phyloP scores from a whole-genome alignment of 2,797 vertebrate species.

The Alca torda region DNA sequence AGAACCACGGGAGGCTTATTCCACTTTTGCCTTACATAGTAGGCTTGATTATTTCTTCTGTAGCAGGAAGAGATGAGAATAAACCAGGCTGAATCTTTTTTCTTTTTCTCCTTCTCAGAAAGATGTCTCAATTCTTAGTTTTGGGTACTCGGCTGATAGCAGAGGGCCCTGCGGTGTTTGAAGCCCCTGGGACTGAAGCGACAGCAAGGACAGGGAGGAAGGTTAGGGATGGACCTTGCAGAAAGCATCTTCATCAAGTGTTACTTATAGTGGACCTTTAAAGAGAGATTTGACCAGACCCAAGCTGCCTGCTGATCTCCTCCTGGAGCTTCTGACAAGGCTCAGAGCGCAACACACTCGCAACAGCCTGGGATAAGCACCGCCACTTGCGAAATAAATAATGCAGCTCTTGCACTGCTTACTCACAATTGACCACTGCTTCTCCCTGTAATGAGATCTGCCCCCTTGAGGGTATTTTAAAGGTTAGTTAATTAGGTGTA shows the following conservation, averaged over 20 bases:
- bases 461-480: conserved; percentile 13
- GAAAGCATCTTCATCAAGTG: neutral
- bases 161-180: neutral
- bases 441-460: conserved; percentile 32
- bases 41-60: neutral
- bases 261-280: neutral
- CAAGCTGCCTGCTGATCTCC: neutral
- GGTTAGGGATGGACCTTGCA: neutral
- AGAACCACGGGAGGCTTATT: neutral
- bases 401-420: neutral
- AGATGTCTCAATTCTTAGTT: neutral
- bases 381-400: neutral
- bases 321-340: neutral
- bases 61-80: neutral
- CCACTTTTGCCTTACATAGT: neutral
- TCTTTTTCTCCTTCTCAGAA: neutral
- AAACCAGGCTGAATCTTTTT: neutral
- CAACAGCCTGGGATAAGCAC: neutral
- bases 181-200: neutral
- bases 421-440: neutral
- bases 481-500: conserved; percentile 53
- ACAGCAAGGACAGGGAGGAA: neutral
- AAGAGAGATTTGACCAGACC: neutral
- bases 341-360: neutral
- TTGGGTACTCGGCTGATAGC: neutral